phyloP scores from a whole-genome alignment of 53 echinoderm and acorn worm species.

The Apostichopus leukothele region DNA sequence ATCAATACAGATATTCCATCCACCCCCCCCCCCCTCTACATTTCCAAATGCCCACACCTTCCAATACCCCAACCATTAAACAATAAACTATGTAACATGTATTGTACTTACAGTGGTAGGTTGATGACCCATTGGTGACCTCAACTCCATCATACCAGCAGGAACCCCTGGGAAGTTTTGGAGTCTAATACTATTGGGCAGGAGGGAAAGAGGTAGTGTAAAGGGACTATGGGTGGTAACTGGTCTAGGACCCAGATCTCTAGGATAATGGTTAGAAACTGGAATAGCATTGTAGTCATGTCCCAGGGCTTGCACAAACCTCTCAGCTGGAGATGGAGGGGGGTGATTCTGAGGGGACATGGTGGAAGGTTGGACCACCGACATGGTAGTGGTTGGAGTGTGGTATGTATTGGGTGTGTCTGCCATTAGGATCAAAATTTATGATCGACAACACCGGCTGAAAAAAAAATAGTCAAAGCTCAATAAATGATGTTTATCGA shows the following conservation, averaged over 20 bases:
- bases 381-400: slow-evolving; percentile 10
- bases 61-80: no score
- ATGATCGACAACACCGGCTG: no score
- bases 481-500: no score
- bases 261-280: slow-evolving; percentile 4
- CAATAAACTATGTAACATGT: not conserved
- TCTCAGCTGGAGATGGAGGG: slow-evolving; percentile 31
- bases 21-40: no score
- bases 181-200: slow-evolving; percentile 11
- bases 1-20: no score
- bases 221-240: not conserved
- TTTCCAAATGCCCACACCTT: no score
- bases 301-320: slow-evolving; percentile 45
- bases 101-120: slow-evolving; percentile 21
- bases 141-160: slow-evolving; percentile 45
- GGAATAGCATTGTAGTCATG: slow-evolving; percentile 48
- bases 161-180: slow-evolving; percentile 16
- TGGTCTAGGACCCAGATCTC: slow-evolving; percentile 23
- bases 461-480: no score
- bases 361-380: slow-evolving; percentile 25
- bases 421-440: not conserved
- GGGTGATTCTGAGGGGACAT: slow-evolving; percentile 25
- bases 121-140: slow-evolving; percentile 42
- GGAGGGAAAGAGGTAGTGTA: not conserved
- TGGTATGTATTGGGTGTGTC: not conserved